Conservation (phyloP, 23 tunicate species). For the Styela clava region DNA sequence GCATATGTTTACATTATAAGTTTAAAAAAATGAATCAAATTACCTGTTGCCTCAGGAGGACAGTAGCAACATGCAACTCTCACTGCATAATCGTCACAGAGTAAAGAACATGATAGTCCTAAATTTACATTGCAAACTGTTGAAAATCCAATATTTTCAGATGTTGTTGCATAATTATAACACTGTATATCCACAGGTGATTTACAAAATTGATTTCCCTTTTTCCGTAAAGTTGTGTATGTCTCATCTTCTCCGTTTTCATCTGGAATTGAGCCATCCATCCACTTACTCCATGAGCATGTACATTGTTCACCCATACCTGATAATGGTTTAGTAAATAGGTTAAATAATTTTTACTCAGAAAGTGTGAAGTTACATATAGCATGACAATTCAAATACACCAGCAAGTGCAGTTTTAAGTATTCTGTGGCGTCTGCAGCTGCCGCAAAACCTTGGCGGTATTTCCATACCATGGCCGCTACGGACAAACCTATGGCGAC, state of each 20-base stretch:
- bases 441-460: no score
- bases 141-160: neutral
- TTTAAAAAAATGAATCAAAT: no score
- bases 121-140: slow-evolving; percentile 34
- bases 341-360: no score
- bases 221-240: slow-evolving; percentile 24
- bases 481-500: no score
- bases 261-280: slow-evolving; percentile 39
- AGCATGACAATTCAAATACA: no score
- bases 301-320: slow-evolving; percentile 33
- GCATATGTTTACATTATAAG: no score
- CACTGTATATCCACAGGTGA: slow-evolving; percentile 80
- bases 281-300: slow-evolving; percentile 84
- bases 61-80: slow-evolving; percentile 91
- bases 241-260: slow-evolving; percentile 45
- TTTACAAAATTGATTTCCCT: slow-evolving; percentile 64
- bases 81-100: slow-evolving; percentile 73
- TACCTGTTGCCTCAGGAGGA: slow-evolving; percentile 71
- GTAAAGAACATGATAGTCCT: slow-evolving; percentile 48
- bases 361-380: no score
- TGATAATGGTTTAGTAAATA: no score
- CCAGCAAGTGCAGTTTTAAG: no score
- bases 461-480: no score
- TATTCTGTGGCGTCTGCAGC: no score
- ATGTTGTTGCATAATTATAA: slow-evolving; percentile 16